Evolutionary conservation across 2,113 vertebrate species (phyloP).

Genomic region (Bufo bufo): DNA sequence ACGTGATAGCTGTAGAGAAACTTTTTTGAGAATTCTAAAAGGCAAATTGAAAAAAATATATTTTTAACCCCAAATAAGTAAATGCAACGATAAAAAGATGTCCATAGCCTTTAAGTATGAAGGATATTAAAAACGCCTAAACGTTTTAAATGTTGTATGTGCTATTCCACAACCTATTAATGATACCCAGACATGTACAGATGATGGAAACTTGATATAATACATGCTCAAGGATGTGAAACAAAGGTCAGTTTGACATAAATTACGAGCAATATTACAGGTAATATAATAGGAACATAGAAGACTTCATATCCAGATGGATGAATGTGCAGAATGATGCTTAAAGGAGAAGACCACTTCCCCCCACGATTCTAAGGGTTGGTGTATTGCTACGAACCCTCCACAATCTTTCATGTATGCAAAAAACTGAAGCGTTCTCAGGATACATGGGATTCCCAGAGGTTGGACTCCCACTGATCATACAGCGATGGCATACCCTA

Average conservation of each 20-base stretch:
- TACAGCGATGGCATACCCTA: too few species aligned
- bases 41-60: too few species aligned
- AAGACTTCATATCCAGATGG: constrained; percentile 1
- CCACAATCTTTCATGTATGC: too few species aligned
- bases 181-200: constrained; percentile 15
- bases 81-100: background rate
- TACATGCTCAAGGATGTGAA: constrained; percentile 37
- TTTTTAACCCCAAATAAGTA: background rate
- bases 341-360: background rate
- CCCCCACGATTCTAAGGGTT: too few species aligned
- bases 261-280: constrained; percentile 1
- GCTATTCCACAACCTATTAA: constrained; percentile 6
- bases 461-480: too few species aligned
- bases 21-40: too few species aligned
- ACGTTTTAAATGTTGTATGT: background rate
- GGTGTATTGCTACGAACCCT: too few species aligned
- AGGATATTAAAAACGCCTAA: background rate
- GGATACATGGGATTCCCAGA: too few species aligned
- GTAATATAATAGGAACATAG: constrained; percentile 41
- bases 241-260: constrained; percentile 44
- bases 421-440: too few species aligned
- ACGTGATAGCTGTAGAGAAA: too few species aligned
- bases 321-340: background rate
- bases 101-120: background rate
- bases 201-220: constrained; percentile 40